These are phyloP conservation scores for Ctenodactylus gundi DNA, from an alignment of 2,113 vertebrate species.

Conservation along the genomic window DNA sequence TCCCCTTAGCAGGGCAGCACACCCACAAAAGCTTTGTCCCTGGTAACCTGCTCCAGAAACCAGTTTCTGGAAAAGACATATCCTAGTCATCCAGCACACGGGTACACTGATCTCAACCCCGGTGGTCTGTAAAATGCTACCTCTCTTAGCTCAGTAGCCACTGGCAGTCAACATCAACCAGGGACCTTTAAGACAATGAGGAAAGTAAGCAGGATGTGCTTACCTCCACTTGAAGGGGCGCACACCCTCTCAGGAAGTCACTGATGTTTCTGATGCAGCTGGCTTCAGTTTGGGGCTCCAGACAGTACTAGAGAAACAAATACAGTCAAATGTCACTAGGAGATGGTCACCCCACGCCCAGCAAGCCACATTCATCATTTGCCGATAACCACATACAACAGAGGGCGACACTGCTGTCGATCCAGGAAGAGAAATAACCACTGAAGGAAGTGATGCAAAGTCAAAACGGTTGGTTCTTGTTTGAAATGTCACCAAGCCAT, in stretches of 20 bases:
- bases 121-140: background rate
- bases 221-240: conserved; percentile 93
- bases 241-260: conserved; percentile 94
- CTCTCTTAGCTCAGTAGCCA: no score
- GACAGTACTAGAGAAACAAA: conserved; percentile 89
- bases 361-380: background rate
- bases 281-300: conserved; percentile 92
- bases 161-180: no score
- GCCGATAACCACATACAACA: conserved; percentile 23
- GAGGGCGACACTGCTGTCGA: conserved; percentile 70
- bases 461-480: conserved; percentile 72
- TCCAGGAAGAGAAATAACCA: conserved; percentile 83
- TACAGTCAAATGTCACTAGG: conserved; percentile 65
- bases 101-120: background rate
- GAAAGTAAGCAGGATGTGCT: conserved; percentile 71
- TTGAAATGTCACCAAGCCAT: conserved; percentile 56
- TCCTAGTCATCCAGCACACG: background rate
- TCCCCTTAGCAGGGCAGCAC: background rate
- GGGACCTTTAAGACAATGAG: background rate
- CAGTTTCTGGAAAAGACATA: conserved; percentile 1
- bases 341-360: conserved; percentile 11
- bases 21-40: background rate
- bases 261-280: conserved; percentile 92
- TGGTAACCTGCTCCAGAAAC: background rate
- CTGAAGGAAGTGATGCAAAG: conserved; percentile 82